Evolutionary conservation across 2,113 vertebrate genomes (phyloP), one percentile per base, ranked within the genome.

Genomic region (Clarias magur): DNA sequence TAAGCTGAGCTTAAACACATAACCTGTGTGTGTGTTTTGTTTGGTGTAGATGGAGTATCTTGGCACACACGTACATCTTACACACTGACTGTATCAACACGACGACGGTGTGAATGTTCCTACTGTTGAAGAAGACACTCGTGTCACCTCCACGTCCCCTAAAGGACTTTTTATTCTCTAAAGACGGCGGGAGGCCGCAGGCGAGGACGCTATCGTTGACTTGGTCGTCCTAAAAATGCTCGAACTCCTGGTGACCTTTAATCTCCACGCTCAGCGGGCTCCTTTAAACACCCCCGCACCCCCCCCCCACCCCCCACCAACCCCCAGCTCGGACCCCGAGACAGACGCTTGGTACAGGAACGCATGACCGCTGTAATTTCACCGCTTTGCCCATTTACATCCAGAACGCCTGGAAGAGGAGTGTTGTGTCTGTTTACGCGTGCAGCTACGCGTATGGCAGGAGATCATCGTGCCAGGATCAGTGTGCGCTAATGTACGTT

Each of bases 331-430:
- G 73, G 81, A 85, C 80, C 57, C 23, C 17, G 63, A 85, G 34
- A 82, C 57, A n/a, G 81, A 21, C 80, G 0, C 59, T 84, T 42
- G 67, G 79, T 79, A 62, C 68, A 62, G 76, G 79, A 88, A 75
- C 73, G 88, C 88, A 87, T 87, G 27, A 70, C 48, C 62, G 80
- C 68, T 30, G 68, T 38, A 90, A 88, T 89, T 89, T 87, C 25
- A 56, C 27, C 17, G 30, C 73, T 75, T 48, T n/a, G 73, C 79
- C 73, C 73, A 87, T 84, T 88, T 87, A 59, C 30, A 80, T 81
- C 78, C 12, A 59, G 48, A 34, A n/a, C 12, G 65, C 86, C 80
- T 79, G 87, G 68, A 82, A 60, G 63, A 2, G 48, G 21, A 81
- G 85, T 21, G 83, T 80, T 85, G 67, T 86, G 56, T 54, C 73